phyloP scores from a whole-genome alignment of 2,888 invertebrate species.

The Melinaea marsaeus region DNA sequence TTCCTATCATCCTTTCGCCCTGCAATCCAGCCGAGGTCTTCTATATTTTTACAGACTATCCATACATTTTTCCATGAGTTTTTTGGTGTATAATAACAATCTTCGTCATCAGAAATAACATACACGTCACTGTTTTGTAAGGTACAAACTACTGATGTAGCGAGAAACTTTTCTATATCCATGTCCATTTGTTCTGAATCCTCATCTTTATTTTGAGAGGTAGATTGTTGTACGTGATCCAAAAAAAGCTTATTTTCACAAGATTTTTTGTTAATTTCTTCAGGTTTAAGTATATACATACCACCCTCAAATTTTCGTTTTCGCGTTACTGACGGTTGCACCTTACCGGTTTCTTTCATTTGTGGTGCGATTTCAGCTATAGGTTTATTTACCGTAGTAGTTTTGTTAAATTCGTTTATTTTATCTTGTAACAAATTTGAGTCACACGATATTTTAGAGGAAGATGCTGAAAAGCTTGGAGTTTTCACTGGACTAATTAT shows the following conservation, averaged over 20 bases:
- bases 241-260: slow-evolving; percentile 24
- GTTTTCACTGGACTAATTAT: too few species aligned
- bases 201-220: slow-evolving; percentile 9
- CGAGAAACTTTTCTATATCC: slow-evolving; percentile 53
- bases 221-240: slow-evolving; percentile 3
- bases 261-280: slow-evolving; percentile 63
- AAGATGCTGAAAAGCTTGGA: too few species aligned
- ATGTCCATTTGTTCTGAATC: slow-evolving; percentile 31
- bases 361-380: slow-evolving; percentile 48
- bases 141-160: slow-evolving; percentile 36
- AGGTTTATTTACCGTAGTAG: slow-evolving; percentile 30
- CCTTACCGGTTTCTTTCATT: slow-evolving; percentile 42
- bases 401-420: neutral
- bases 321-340: slow-evolving; percentile 17
- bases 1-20: slow-evolving; percentile 44
- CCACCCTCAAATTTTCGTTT: slow-evolving; percentile 39
- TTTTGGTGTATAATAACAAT: slow-evolving; percentile 13
- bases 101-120: slow-evolving; percentile 44
- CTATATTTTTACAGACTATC: slow-evolving; percentile 53
- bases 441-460: too few species aligned
- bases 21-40: slow-evolving; percentile 53
- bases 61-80: slow-evolving; percentile 42
- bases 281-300: slow-evolving; percentile 67
- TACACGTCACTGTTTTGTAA: slow-evolving; percentile 35
- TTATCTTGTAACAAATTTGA: too few species aligned